Evolutionary conservation across 2,797 vertebrate genomes (phyloP), one percentile per base, ranked within the genome.

Genomic region (Eulemur mongoz): DNA sequence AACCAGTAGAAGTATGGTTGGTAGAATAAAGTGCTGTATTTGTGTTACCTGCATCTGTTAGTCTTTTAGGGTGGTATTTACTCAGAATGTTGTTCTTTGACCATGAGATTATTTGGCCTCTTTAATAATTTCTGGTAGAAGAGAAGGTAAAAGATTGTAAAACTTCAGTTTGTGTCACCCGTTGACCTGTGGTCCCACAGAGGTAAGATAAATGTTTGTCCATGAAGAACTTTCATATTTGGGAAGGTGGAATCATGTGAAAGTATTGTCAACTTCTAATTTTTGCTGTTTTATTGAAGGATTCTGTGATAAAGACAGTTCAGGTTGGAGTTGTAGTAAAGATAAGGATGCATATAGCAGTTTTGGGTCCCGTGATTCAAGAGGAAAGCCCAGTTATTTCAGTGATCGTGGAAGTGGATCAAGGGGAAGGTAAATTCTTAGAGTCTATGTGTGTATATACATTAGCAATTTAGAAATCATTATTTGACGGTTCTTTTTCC

Each of bases 281-380:
- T 32, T 38, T 59, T 3, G 0, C 5, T 80, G 50, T 38, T 87
- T 38, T 96, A 9, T 35, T 0, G 65, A 57, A 1, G 94, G 76
- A 70, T 89, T 78, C 35, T 75, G 43, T 78, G 94, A 83, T 92
- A 92, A 92, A 43, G 84, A 88, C 32, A 59, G 20, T 76, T 82
- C 83, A 61, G 69, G 69, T 5, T 82, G 84, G 90, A 99, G 99
- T 98, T 98, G 98, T 48, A 98, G 98, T 63, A 99, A 99, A 98
- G 98, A 99, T 91, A 99, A 99, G 93, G 99, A 99, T 93, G 98
- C 99, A 27, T 99, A 99, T 98, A 99, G 99, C 98, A 99, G 99
- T 98, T 99, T 99, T 57, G 99, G 99, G 0, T 99, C 99, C 0
- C 99, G 99, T 0, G 99, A 99, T 35, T 98, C 99, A 50, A 99